Conservation (phyloP, 2,888 invertebrate species). For the Drosophila pseudotakahashii region DNA sequence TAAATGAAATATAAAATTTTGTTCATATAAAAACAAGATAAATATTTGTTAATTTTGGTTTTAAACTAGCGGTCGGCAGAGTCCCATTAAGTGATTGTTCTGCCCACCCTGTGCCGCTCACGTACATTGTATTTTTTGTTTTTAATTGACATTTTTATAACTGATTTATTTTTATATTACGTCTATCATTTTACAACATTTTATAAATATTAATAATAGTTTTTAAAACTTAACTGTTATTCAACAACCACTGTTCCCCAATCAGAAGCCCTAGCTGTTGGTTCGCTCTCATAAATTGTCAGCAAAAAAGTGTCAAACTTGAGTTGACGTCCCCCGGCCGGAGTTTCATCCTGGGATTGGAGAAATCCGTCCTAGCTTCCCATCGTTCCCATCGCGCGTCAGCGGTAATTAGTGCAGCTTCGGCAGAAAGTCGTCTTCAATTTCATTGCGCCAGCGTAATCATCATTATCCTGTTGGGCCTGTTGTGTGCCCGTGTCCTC, state of each 20-base stretch:
- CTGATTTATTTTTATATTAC: too few relatives aligned
- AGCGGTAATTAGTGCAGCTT: conserved; percentile 74
- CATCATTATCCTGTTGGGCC: conserved; percentile 39
- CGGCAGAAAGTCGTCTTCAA: conserved; percentile 71
- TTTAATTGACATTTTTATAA: background rate
- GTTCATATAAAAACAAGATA: background rate
- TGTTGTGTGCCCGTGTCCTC: conserved; percentile 30
- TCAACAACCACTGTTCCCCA: conserved; percentile 44
- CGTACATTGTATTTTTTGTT: background rate
- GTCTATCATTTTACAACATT: too few relatives aligned
- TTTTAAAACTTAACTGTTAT: too few relatives aligned
- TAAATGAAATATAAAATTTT: background rate
- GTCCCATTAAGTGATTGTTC: too few relatives aligned
- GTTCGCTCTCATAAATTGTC: conserved; percentile 68
- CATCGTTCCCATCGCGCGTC: conserved; percentile 49
- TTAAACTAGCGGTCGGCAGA: too few relatives aligned
- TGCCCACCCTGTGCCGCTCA: too few relatives aligned
- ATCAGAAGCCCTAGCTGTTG: background rate
- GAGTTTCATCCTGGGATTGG: conserved; percentile 10
- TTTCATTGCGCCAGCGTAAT: conserved; percentile 57
- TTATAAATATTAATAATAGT: background rate
- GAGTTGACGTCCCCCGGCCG: conserved; percentile 64
- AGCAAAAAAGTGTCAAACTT: conserved; percentile 76
- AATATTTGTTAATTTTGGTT: too few relatives aligned
- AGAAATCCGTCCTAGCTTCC: conserved; percentile 6